Conservation (phyloP, 1,140 invertebrate genomes). For the Drosophila kanapiae region DNA sequence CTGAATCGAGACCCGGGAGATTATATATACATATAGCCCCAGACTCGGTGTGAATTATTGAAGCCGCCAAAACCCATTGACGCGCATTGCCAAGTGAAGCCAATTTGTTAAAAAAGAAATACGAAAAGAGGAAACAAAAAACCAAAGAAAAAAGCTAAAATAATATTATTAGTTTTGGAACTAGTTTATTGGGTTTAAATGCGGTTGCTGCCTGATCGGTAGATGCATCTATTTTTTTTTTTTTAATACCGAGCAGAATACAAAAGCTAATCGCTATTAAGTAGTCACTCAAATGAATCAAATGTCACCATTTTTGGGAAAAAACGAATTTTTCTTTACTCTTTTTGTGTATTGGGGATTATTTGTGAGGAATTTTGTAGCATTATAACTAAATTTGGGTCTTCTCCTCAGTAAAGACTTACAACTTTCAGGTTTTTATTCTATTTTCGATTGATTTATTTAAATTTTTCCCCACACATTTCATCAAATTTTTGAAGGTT, state of each 20-base stretch:
- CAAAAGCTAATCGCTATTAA: slow-evolving; percentile 40
- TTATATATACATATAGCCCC: slow-evolving; percentile 30
- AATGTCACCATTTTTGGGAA: slow-evolving; percentile 14
- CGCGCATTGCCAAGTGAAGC: slow-evolving; percentile 13
- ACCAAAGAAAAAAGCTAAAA: slow-evolving; percentile 1
- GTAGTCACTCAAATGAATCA: slow-evolving; percentile 39
- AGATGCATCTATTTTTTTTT: slow-evolving; percentile 27
- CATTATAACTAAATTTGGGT: neutral
- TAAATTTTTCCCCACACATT: neutral
- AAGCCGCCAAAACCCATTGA: slow-evolving; percentile 19
- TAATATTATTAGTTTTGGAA: slow-evolving; percentile 31
- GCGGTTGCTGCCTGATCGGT: slow-evolving; percentile 25
- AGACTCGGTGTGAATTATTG: slow-evolving; percentile 52
- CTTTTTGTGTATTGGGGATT: neutral
- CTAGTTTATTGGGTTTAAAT: slow-evolving; percentile 32
- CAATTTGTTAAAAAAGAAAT: slow-evolving; percentile 27
- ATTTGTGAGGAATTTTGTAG: neutral
- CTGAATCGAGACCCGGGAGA: slow-evolving; percentile 30
- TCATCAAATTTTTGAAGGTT: slow-evolving; percentile 20
- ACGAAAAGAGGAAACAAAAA: slow-evolving; percentile 18
- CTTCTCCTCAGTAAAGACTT: neutral
- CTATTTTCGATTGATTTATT: slow-evolving; percentile 21
- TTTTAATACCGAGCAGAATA: slow-evolving; percentile 16
- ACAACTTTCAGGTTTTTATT: neutral
- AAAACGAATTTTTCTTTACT: slow-evolving; percentile 14